Conservation (phyloP, 2,113 vertebrate genomes). For the Pomatostomus ruficeps region DNA sequence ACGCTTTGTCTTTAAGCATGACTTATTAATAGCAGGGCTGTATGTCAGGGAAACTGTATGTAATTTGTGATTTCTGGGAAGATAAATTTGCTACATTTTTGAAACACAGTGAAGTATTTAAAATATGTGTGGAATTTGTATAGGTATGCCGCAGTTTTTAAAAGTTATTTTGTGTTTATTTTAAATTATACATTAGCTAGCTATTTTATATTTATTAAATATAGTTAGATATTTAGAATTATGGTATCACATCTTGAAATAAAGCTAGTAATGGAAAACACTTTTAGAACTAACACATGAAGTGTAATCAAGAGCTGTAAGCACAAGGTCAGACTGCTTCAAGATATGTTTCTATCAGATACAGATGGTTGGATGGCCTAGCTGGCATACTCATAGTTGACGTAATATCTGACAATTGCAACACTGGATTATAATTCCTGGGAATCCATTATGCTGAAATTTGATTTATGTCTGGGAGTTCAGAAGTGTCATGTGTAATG, state of each 20-base stretch:
- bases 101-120: background rate
- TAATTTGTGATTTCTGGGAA: background rate
- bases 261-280: background rate
- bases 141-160: background rate
- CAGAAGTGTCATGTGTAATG: background rate
- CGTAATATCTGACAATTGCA: background rate
- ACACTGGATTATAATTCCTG: background rate
- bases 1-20: background rate
- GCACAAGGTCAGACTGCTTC: background rate
- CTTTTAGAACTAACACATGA: background rate
- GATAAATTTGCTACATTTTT: background rate
- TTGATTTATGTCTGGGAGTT: background rate
- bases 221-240: background rate
- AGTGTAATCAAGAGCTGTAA: background rate
- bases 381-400: background rate
- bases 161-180: background rate
- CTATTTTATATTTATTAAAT: background rate
- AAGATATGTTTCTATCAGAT: background rate
- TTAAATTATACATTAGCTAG: background rate
- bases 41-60: background rate
- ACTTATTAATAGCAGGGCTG: background rate
- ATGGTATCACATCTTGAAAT: background rate
- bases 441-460: background rate
- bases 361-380: background rate
- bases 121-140: background rate